phyloP scores from a whole-genome alignment of 2,888 invertebrate genomes.

The Acholoe squamosa region DNA sequence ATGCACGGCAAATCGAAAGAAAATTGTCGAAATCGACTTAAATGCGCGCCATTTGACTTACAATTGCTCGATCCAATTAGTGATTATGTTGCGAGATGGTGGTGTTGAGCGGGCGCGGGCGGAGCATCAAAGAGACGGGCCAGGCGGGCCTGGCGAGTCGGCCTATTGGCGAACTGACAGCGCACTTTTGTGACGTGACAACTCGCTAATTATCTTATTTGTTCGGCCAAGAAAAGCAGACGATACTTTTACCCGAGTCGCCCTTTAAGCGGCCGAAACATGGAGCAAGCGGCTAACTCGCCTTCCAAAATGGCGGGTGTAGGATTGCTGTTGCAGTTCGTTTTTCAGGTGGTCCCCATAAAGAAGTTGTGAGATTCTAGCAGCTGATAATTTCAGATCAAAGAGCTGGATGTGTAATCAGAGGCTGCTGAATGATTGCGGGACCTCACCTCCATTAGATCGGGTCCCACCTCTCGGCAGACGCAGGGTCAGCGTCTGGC shows the following conservation, averaged over 20 bases:
- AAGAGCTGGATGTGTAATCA: conserved; percentile 46
- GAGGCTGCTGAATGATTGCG: conserved; percentile 45
- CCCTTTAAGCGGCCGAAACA: not conserved
- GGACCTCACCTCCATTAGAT: conserved; percentile 57
- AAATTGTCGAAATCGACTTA: conserved; percentile 56
- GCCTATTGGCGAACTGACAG: conserved; percentile 57
- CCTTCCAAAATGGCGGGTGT: conserved; percentile 25
- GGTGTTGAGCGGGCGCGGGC: not conserved
- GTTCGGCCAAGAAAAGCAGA: conserved; percentile 57
- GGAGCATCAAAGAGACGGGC: conserved; percentile 27
- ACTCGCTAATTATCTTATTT: conserved; percentile 61
- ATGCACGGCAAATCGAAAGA: conserved; percentile 50
- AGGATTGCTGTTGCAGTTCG: conserved; percentile 26
- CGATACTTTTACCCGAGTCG: conserved; percentile 19
- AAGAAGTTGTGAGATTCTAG: conserved; percentile 57
- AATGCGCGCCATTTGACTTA: conserved; percentile 57
- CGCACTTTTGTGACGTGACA: conserved; percentile 59
- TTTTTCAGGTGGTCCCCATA: conserved; percentile 45
- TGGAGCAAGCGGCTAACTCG: conserved; percentile 7
- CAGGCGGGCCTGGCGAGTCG: not conserved
- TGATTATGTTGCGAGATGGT: conserved; percentile 32
- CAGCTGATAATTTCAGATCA: conserved; percentile 57
- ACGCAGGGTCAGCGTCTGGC: conserved; percentile 22
- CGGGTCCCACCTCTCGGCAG: not conserved
- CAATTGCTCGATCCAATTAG: conserved; percentile 56